phyloP scores from a whole-genome alignment of 1,140 invertebrate genomes.

The Apis laboriosa region DNA sequence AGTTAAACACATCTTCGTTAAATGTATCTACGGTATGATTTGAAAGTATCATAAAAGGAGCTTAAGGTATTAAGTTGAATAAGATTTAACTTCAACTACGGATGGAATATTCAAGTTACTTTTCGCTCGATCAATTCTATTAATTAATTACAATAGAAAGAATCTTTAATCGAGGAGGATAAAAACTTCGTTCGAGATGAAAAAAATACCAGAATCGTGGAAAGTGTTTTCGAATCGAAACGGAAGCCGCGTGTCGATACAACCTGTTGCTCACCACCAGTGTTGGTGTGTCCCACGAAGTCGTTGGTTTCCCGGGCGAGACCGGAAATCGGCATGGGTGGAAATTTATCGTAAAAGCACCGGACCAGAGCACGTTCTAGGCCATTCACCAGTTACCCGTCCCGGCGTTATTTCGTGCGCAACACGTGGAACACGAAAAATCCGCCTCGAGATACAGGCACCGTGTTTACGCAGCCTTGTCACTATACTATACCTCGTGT shows the following conservation, averaged over 20 bases:
- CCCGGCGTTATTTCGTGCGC: conserved; percentile 19
- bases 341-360: conserved; percentile 55
- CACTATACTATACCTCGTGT: not conserved
- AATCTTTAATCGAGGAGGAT: too few species aligned
- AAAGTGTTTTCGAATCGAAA: not conserved
- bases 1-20: too few species aligned
- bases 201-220: too few species aligned
- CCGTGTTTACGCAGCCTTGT: not conserved
- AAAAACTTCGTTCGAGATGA: too few species aligned
- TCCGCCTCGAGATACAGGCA: not conserved
- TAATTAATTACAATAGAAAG: too few species aligned
- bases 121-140: too few species aligned
- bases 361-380: conserved; percentile 41
- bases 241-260: not conserved
- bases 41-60: too few species aligned
- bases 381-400: conserved; percentile 49
- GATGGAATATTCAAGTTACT: too few species aligned
- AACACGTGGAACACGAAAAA: conserved; percentile 35
- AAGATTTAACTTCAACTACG: too few species aligned
- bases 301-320: conserved; percentile 47
- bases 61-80: too few species aligned
- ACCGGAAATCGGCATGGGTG: conserved; percentile 61
- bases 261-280: conserved; percentile 19
- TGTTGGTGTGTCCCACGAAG: conserved; percentile 32
- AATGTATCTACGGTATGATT: too few species aligned